phyloP scores from a whole-genome alignment of 2,797 vertebrate genomes.

The Mus spretus region DNA sequence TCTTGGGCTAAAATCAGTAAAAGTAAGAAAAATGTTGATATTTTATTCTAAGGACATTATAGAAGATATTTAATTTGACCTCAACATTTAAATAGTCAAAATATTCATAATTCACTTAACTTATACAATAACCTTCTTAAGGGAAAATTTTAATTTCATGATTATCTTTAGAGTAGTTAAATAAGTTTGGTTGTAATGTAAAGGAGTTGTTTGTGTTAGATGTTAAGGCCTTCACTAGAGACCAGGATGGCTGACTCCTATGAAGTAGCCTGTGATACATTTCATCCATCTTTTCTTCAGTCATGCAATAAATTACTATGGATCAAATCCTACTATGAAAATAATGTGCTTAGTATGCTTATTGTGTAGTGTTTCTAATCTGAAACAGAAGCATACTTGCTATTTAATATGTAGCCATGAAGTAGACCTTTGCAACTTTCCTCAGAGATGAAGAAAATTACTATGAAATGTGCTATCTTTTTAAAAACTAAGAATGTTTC shows the following conservation, averaged over 20 bases:
- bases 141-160: constrained; percentile 19
- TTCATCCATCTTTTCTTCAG: constrained; percentile 4
- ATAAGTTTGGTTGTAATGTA: constrained; percentile 50
- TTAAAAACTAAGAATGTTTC: not conserved
- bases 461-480: not conserved
- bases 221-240: not conserved
- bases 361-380: not conserved
- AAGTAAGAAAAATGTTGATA: constrained; percentile 35
- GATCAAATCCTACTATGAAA: constrained; percentile 10
- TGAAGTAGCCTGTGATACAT: not conserved
- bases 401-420: not conserved
- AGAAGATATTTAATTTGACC: constrained; percentile 56
- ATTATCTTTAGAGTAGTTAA: constrained; percentile 63
- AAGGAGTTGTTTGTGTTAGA: constrained; percentile 21
- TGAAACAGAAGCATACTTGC: constrained; percentile 13
- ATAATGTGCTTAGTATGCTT: not conserved
- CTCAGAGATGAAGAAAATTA: not conserved
- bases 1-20: constrained; percentile 58
- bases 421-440: constrained; percentile 12
- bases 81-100: constrained; percentile 64
- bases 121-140: constrained; percentile 53
- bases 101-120: constrained; percentile 32
- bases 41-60: constrained; percentile 34
- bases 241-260: not conserved
- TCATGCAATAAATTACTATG: not conserved